Percentiles rank a stretch among this genome's conserved stretches.
Conservation (phyloP, 2,797 vertebrate species). For the Myotis findleyi region DNA sequence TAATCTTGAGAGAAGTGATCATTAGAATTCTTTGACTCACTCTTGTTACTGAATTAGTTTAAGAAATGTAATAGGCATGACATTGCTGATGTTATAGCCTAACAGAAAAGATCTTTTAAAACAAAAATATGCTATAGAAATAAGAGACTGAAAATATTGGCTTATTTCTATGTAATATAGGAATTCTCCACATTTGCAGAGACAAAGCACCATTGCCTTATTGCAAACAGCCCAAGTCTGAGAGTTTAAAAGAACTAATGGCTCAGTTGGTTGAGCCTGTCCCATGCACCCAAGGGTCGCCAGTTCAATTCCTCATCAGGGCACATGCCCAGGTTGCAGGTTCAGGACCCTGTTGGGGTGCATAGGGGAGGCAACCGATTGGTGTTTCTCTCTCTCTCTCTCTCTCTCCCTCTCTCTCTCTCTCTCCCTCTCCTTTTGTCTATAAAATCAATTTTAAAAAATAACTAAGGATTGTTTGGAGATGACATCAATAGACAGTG, state of each 20-base stretch:
- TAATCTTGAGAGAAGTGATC: not conserved
- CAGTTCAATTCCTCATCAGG: no score
- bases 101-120: not conserved
- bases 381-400: no score
- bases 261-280: no score
- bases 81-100: not conserved
- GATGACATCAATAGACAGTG: not conserved
- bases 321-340: no score
- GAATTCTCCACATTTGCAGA: not conserved
- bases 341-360: no score
- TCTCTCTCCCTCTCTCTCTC: no score
- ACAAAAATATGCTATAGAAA: not conserved
- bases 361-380: no score
- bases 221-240: not conserved
- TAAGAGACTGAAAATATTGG: slow-evolving; percentile 9
- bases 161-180: not conserved
- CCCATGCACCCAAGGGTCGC: no score
- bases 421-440: no score
- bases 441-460: no score
- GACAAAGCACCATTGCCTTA: not conserved
- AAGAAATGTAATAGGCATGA: not conserved
- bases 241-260: not conserved
- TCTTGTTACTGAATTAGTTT: not conserved
- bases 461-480: not conserved
- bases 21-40: not conserved